Evolutionary conservation across 2,113 vertebrate genomes (phyloP).

Genomic region (Trematomus loennbergii): DNA sequence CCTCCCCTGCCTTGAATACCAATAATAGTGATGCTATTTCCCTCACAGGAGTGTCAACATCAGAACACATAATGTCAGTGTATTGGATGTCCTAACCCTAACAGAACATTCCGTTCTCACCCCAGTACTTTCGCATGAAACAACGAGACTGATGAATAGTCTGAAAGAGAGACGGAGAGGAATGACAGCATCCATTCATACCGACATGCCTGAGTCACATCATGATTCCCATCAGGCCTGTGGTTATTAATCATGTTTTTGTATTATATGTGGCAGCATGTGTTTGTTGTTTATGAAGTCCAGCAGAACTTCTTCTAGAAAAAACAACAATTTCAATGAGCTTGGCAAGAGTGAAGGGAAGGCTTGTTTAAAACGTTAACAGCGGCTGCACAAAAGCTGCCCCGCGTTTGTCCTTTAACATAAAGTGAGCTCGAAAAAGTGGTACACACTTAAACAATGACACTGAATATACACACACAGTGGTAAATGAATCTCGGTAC

Average conservation of each 20-base stretch:
- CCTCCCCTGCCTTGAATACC: too few relatives aligned
- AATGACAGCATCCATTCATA: constrained; percentile 51
- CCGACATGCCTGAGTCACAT: not conserved
- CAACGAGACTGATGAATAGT: too few relatives aligned
- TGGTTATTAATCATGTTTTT: constrained; percentile 70
- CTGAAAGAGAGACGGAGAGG: not conserved
- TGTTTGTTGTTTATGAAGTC: constrained; percentile 72
- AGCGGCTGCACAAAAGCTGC: constrained; percentile 41
- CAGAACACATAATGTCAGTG: not conserved
- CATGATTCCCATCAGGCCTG: constrained; percentile 62
- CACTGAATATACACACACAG: too few relatives aligned
- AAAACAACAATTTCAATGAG: constrained; percentile 56
- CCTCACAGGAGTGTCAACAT: not conserved
- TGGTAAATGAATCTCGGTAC: too few relatives aligned
- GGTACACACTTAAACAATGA: constrained; percentile 23
- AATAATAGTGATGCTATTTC: not conserved
- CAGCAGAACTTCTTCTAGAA: constrained; percentile 53
- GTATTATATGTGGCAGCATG: constrained; percentile 71
- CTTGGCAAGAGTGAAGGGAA: constrained; percentile 49
- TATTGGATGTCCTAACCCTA: not conserved
- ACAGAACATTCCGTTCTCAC: not conserved
- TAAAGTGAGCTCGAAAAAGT: constrained; percentile 2
- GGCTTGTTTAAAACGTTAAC: constrained; percentile 70
- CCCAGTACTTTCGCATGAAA: too few relatives aligned
- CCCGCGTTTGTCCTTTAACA: constrained; percentile 25